Percentiles rank a stretch among this genome's conserved stretches.
Evolutionary conservation across 2,797 vertebrate genomes (phyloP).

Genomic region (Triplophysa yarkandensis): DNA sequence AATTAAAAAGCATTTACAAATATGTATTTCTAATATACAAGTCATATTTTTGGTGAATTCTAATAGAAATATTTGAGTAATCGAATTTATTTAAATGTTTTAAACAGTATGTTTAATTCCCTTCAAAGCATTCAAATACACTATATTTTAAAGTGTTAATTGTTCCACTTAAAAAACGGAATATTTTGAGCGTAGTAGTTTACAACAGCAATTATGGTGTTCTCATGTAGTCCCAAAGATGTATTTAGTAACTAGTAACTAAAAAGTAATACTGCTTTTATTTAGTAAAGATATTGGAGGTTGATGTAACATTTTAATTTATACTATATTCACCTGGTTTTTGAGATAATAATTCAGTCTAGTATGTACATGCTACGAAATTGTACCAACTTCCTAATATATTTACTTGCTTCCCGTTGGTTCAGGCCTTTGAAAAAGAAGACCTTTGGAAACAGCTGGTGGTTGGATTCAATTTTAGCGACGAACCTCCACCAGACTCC

Average conservation of each 20-base stretch:
- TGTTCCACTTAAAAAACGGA: too few relatives aligned
- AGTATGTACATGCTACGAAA: constrained; percentile 2
- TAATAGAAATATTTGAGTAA: too few relatives aligned
- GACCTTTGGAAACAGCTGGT: constrained; percentile 37
- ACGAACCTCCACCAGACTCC: constrained; percentile 26
- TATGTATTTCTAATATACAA: too few relatives aligned
- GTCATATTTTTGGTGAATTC: too few relatives aligned
- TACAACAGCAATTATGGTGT: not conserved
- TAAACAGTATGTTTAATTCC: too few relatives aligned
- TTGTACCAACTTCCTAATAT: constrained; percentile 4
- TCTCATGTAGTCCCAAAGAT: not conserved
- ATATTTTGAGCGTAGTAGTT: not conserved
- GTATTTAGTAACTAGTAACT: too few relatives aligned
- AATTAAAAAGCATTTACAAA: too few relatives aligned
- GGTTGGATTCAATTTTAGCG: constrained; percentile 42
- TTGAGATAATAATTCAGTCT: constrained; percentile 11
- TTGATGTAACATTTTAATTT: not conserved
- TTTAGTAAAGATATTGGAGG: too few relatives aligned
- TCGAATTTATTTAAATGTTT: too few relatives aligned
- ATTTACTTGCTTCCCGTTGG: constrained; percentile 44
- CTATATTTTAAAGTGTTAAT: too few relatives aligned
- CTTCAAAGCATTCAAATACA: too few relatives aligned
- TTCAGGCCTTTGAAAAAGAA: constrained; percentile 30
- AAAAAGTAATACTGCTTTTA: too few relatives aligned
- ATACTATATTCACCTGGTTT: not conserved